Base-by-base conservation (phyloP, 2,888 invertebrate species). In the Rhogogaster chlorosoma region DNA sequence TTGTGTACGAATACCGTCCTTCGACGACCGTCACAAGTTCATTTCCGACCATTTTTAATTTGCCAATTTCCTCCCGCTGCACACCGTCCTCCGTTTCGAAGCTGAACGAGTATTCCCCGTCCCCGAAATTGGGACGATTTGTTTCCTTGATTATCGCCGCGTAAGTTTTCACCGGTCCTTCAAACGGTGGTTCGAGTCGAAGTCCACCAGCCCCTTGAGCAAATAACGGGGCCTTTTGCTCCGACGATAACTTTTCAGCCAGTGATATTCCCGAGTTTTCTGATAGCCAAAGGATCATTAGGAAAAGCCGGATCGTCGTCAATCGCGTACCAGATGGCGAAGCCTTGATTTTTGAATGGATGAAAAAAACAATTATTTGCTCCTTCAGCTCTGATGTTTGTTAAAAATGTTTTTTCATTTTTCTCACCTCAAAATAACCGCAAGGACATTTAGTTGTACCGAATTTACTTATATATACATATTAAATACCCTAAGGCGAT, bases 201-300 rank as follows among this genome's bases (percentile, higher is more conserved):
- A 91, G 82, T 18, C 93, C 93, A 22, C 92, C 93, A 9, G 93
- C 91, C 61, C 90, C 90, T 26, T 90, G 91, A 1, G 93, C 93
- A 71, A 90, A 91, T 7, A 84, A 85, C 7, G 93, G 93, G 7
- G 93, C 91, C 84, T 89, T 91, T 85, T 92, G 92, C 84, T 90
- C 87, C 15, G 91, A 86, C 0, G 91, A 90, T 22, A 93, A 86
- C 80, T 91, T 92, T 10, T 91, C 92, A 12, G 89, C 90, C 18
- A 29, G 67, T 7, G 53, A 49, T 29, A 77, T 49, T 18, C 10
- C 12, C 26, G 42, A n/a, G 0, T n/a, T 15, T 18, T 7, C 10
- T 7, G 29, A n/a, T 36, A 77, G 49, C 15, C 49, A 53, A 10
- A 29, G 18, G 32, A 71, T 38, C 1, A 71, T 0, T 0, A 71